phyloP scores from a whole-genome alignment of 1,140 invertebrate species.

The Stratiolaelaps scimitus region DNA sequence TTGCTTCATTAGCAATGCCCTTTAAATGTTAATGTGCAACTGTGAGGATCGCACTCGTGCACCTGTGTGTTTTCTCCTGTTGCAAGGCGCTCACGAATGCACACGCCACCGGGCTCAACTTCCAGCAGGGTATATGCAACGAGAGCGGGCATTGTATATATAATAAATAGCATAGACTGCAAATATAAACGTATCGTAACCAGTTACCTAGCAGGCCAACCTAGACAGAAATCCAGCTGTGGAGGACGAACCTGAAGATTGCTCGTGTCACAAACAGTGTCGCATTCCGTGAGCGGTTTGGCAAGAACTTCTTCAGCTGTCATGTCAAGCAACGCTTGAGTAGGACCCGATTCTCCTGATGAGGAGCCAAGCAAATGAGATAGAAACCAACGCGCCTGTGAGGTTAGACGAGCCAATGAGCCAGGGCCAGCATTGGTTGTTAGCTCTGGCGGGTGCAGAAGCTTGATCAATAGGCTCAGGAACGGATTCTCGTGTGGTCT shows the following conservation, averaged over 20 bases:
- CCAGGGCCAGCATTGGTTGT: background rate
- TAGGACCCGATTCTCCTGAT: background rate
- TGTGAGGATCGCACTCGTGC: too few relatives aligned
- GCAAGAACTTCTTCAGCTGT: slow-evolving; percentile 10
- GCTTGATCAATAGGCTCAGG: slow-evolving; percentile 18
- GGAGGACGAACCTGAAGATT: slow-evolving; percentile 4
- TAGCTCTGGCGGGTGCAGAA: slow-evolving; percentile 4
- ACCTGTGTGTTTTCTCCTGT: too few relatives aligned
- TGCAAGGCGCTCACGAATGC: too few relatives aligned
- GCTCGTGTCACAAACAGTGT: slow-evolving; percentile 13
- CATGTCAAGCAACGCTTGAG: background rate
- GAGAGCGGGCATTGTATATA: too few relatives aligned
- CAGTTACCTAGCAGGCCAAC: too few relatives aligned
- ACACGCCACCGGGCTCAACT: too few relatives aligned
- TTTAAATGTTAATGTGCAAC: too few relatives aligned
- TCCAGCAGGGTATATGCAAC: too few relatives aligned
- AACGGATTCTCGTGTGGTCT: background rate
- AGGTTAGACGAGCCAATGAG: slow-evolving; percentile 5
- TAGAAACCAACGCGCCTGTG: slow-evolving; percentile 13
- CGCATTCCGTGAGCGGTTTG: slow-evolving; percentile 1
- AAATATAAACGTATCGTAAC: too few relatives aligned
- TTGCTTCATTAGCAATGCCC: too few relatives aligned
- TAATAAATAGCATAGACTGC: too few relatives aligned
- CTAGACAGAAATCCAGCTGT: too few relatives aligned
- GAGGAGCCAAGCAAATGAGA: slow-evolving; percentile 8